Evolutionary conservation across 2,888 invertebrate species (phyloP), one percentile per base, ranked within the genome.

Genomic region (Stenotaenia linearis): DNA sequence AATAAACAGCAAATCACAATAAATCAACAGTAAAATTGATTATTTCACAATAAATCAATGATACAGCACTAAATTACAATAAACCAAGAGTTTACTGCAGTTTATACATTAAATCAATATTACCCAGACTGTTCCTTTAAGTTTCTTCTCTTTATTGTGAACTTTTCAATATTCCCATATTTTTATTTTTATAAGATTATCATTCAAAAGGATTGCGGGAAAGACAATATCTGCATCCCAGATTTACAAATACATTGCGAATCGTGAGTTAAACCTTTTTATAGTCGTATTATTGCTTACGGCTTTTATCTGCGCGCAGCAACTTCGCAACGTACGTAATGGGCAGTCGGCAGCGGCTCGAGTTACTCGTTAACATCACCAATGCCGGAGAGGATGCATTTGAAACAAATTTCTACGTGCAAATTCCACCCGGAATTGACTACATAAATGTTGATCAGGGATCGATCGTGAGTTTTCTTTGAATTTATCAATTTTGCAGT

Each of bases 321-420:
- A 92, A 92, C 82, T 91, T 92, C 6, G 88, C 91, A 50, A 91
- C 91, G 83, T 97, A 95, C 87, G 88, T 95, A 0, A 88, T 96
- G 56, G 96, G 96, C 10, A 93, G 94, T 0, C 91, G 91, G 7
- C 91, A 93, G 81, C 90, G 91, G 76, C 87, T 98, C 69, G 90
- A 91, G 83, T 89, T 98, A 69, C 92, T 94, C 80, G 92, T 98
- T 0, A 89, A 91, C 0, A 93, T 98, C 0, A 89, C 91, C 79
- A 98, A 98, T 86, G 88, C 88, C 6, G 94, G 92, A 7, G 97
- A 98, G 86, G 98, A 97, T 85, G 94, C 98, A 0, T 98, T 95
- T 86, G 97, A 97, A 86, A 91, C 95, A 0, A 91, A 91, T 3
- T 93, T 95, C 85, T 92, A 91, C 85, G 89, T 98, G 84, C 89